Evolutionary conservation across 2,797 vertebrate species (phyloP).

Genomic region (Tarsius wallacei): DNA sequence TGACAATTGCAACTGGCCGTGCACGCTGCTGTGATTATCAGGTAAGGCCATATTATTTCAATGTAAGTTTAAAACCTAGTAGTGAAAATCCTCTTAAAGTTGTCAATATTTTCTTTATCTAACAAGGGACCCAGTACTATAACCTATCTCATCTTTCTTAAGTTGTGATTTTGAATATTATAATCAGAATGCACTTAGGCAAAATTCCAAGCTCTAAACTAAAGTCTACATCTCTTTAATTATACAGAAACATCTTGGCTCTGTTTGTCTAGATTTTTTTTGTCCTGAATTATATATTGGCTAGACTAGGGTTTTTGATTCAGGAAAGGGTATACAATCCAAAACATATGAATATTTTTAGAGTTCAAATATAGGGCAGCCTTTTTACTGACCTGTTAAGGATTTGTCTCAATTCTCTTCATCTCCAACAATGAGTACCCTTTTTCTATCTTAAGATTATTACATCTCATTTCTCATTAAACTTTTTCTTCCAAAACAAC

Average conservation of each 20-base stretch:
- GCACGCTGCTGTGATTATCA: background rate
- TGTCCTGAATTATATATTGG: background rate
- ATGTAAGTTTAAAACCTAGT: background rate
- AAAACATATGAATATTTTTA: background rate
- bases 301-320: background rate
- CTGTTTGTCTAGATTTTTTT: background rate
- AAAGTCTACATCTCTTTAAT: constrained; percentile 18
- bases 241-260: constrained; percentile 5
- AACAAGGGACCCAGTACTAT: background rate
- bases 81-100: background rate
- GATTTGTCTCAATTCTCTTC: background rate
- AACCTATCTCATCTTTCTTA: background rate
- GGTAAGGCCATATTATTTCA: background rate
- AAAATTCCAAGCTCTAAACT: background rate
- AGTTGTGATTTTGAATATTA: background rate
- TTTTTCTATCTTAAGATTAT: background rate
- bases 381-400: background rate
- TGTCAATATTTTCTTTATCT: background rate
- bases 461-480: constrained; percentile 37
- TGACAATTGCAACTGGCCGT: background rate
- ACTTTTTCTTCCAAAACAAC: constrained; percentile 65
- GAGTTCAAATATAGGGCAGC: background rate
- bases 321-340: background rate
- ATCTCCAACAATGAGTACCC: accelerated
- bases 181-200: background rate